A percentile compares a stretch with the other conserved stretches of the same genome.
Evolutionary conservation across 2,113 vertebrate species (phyloP).

Genomic region (Catharus minimus): DNA sequence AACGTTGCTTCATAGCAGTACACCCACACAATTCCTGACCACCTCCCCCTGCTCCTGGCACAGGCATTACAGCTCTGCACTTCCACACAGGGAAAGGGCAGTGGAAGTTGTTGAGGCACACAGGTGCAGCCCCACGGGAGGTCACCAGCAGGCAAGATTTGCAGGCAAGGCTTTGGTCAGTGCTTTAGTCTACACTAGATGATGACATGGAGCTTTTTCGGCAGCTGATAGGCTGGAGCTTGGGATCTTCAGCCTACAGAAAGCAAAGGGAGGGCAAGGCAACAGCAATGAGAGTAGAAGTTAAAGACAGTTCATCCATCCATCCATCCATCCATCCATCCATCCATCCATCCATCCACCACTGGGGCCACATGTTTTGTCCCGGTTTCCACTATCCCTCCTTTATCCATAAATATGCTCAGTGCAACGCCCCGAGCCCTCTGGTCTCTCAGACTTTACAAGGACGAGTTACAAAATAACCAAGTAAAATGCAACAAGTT

Average conservation of each 20-base stretch:
- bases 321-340: background rate
- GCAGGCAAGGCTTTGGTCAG: background rate
- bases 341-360: background rate
- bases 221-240: background rate
- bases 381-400: background rate
- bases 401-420: background rate
- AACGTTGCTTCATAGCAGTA: background rate
- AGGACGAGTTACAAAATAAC: background rate
- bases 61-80: background rate
- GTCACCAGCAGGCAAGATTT: background rate
- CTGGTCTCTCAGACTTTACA: background rate
- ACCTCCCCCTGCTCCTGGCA: fast-evolving
- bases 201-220: background rate
- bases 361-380: background rate
- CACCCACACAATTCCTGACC: fast-evolving
- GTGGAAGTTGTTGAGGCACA: background rate
- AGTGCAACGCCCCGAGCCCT: fast-evolving
- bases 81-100: fast-evolving
- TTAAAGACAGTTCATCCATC: background rate
- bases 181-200: background rate
- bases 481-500: background rate
- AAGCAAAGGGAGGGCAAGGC: background rate
- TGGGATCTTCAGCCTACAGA: background rate
- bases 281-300: background rate
- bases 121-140: fast-evolving